phyloP scores from a whole-genome alignment of 2,888 invertebrate species.

The Elegia similella region DNA sequence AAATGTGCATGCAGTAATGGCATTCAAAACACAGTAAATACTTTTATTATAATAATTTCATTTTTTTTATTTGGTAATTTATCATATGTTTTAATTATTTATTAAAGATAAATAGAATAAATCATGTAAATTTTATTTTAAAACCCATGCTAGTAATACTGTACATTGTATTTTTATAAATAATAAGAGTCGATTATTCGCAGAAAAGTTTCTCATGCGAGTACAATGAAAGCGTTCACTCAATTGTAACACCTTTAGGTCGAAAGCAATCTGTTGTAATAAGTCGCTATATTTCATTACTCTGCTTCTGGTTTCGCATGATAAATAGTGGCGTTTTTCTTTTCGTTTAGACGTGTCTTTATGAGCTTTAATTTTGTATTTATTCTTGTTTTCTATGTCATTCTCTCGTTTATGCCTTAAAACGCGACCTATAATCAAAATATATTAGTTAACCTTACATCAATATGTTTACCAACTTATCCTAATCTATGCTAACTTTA shows the following conservation, averaged over 20 bases:
- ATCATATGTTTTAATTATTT: neutral
- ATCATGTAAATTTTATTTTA: neutral
- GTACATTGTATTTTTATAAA: neutral
- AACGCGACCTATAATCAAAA: conserved; percentile 6
- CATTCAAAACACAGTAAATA: conserved; percentile 20
- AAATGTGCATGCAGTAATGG: conserved; percentile 30
- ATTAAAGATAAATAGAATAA: neutral
- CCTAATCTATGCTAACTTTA: too few species aligned
- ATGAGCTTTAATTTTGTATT: neutral
- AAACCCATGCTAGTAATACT: neutral
- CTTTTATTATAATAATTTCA: conserved; percentile 21
- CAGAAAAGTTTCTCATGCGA: conserved; percentile 21
- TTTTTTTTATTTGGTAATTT: conserved; percentile 8
- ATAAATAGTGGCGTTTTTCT: neutral
- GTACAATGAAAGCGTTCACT: conserved; percentile 41
- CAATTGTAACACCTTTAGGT: conserved; percentile 39
- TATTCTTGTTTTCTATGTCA: neutral
- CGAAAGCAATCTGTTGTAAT: conserved; percentile 36
- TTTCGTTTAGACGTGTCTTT: neutral
- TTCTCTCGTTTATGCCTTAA: conserved; percentile 7
- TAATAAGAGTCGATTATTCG: conserved; percentile 3
- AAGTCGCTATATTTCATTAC: conserved; percentile 30
- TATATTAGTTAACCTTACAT: neutral
- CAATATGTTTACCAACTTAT: too few species aligned
- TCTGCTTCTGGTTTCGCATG: neutral